Percentiles rank a stretch among this genome's conserved stretches.
These are phyloP conservation scores for Cyclopterus lumpus DNA, from an alignment of 2,797 vertebrate species.

Conservation along the genomic window DNA sequence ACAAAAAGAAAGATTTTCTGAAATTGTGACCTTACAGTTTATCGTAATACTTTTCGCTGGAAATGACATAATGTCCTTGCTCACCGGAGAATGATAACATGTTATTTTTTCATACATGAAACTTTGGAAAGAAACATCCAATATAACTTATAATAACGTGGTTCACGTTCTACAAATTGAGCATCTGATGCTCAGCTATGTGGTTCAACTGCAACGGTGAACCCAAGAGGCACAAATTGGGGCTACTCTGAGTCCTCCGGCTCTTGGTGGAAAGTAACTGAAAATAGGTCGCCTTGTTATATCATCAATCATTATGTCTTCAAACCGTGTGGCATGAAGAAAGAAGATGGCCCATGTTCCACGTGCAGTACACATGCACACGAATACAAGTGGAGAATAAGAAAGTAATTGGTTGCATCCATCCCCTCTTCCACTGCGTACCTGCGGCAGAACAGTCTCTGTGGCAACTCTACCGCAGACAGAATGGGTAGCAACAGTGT, in stretches of 20 bases:
- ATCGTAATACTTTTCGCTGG: neutral
- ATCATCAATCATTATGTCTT: slow-evolving; percentile 5
- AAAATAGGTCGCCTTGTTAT: slow-evolving; percentile 23
- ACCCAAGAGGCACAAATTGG: neutral
- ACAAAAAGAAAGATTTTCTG: neutral
- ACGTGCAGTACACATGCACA: neutral
- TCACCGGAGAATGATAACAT: neutral
- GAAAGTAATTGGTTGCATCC: slow-evolving; percentile 15
- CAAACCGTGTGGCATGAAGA: neutral
- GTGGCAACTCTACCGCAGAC: slow-evolving; percentile 45
- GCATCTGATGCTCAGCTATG: neutral
- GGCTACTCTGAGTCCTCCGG: neutral
- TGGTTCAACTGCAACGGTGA: neutral
- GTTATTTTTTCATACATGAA: neutral
- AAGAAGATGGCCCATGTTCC: neutral
- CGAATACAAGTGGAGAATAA: neutral
- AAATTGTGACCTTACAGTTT: neutral
- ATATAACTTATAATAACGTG: too few species aligned
- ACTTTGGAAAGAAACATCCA: neutral
- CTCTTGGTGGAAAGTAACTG: slow-evolving; percentile 1
- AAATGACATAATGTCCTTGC: neutral
- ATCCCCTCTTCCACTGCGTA: slow-evolving; percentile 42
- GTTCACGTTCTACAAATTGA: neutral
- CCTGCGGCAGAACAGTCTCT: slow-evolving; percentile 62
- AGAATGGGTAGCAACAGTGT: slow-evolving; percentile 63